Evolutionary conservation across 2,888 invertebrate genomes (phyloP).

Genomic region (Coleophora deauratella): DNA sequence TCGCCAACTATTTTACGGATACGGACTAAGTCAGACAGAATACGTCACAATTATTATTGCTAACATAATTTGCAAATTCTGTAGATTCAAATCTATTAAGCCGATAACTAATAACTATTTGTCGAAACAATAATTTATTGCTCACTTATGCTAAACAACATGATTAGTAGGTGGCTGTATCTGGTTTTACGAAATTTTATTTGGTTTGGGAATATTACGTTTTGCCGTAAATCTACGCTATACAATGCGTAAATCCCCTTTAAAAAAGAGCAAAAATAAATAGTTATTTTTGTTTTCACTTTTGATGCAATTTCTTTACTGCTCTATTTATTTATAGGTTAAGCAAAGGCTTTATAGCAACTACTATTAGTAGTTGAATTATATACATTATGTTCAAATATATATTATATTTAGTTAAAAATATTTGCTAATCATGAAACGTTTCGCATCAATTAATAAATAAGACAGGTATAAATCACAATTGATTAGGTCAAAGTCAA

Average conservation of each 20-base stretch:
- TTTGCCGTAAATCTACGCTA: too few relatives aligned
- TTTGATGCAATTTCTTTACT: too few relatives aligned
- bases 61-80: conserved; percentile 37
- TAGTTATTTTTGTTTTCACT: too few relatives aligned
- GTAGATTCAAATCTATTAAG: conserved; percentile 34
- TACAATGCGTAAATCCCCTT: too few relatives aligned
- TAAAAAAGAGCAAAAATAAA: neutral
- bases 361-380: neutral
- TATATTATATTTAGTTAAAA: too few relatives aligned
- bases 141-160: conserved; percentile 50
- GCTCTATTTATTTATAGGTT: too few relatives aligned
- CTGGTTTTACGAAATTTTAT: conserved; percentile 64
- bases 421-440: neutral
- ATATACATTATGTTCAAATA: neutral
- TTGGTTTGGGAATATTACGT: conserved; percentile 21
- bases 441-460: neutral
- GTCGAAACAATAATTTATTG: conserved; percentile 64
- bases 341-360: too few relatives aligned
- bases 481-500: conserved; percentile 2
- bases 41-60: conserved; percentile 17
- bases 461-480: neutral
- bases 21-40: too few relatives aligned
- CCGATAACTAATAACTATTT: conserved; percentile 58
- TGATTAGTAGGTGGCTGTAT: conserved; percentile 50
- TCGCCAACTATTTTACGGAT: too few relatives aligned